Evolutionary conservation across 2,113 vertebrate species (phyloP).

Genomic region (Engraulis encrasicolus): DNA sequence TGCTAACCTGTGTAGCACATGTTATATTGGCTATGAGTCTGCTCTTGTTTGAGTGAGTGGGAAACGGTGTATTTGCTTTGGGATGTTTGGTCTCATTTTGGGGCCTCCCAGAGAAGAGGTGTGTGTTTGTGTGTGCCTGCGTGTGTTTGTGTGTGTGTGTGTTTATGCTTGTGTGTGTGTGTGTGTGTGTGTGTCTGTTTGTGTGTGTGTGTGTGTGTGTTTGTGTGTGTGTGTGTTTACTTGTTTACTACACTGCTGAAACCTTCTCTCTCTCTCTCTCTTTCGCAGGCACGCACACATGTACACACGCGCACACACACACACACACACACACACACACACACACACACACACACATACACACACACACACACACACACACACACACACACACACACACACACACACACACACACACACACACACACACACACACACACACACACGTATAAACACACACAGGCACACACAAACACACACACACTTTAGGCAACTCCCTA

Average conservation of each 20-base stretch:
- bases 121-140: slow-evolving; percentile 27
- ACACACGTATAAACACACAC: slow-evolving; percentile 25
- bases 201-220: slow-evolving; percentile 27
- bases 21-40: too few relatives aligned
- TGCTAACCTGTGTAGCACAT: too few relatives aligned
- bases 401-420: not conserved
- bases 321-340: not conserved
- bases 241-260: too few relatives aligned
- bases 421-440: slow-evolving; percentile 17
- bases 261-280: not conserved
- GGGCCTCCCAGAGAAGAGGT: slow-evolving; percentile 18
- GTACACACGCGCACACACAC: not conserved
- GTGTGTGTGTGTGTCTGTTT: slow-evolving; percentile 26
- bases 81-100: not conserved
- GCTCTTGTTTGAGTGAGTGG: not conserved
- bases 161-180: slow-evolving; percentile 24
- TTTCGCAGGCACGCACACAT: too few relatives aligned
- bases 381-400: not conserved
- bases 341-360: not conserved
- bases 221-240: slow-evolving; percentile 24
- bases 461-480: slow-evolving; percentile 9
- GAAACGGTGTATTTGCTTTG: not conserved
- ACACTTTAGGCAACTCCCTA: not conserved
- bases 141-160: slow-evolving; percentile 23
- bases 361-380: not conserved